Evolutionary conservation across 2,888 invertebrate genomes (phyloP), one percentile per base, ranked within the genome.

Genomic region (Drosophila atripex): DNA sequence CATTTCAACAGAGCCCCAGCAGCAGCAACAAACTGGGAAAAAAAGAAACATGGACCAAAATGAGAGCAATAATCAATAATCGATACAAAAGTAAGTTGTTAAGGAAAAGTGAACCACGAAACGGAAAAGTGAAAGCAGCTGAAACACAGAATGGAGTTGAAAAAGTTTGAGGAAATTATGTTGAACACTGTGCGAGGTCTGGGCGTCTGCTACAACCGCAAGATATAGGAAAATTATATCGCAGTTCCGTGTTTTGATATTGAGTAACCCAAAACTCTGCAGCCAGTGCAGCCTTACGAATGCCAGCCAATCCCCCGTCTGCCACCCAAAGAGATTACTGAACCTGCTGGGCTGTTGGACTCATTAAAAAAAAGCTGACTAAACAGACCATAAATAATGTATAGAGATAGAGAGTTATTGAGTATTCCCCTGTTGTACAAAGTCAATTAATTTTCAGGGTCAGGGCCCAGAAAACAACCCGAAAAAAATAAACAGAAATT

Each of bases 361-460:
- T 85, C 82, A 83, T 80, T 84, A 61, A 77, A 78, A 61, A 77
- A 78, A 72, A 75, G 72, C 76, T 65, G 79, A 85, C 83, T 74
- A 71, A 71, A 68, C 75, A 80, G 82, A 64, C 76, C 77, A 69
- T 80, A 77, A 76, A 73, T 65, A 59, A 57, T 86, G 43, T 75
- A 43, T 46, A 54, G 21, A 49, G 46, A 61, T 54, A 57, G 51
- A 51, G 52, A 41, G 51, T 8, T 49, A n/a, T 25, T 25, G 38
- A 38, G 55, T 38, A 21, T 56, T 56, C 16, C 23, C 59, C 32
- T 43, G 32, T 41, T 30, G 73, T 52, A 43, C 51, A 25, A 68
- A 82, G 71, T 73, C 80, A 82, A 86, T 88, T 82, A 78, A 78
- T 68, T 73, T 88, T 82, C 83, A 82, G 82, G 82, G 86, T 76